Percentiles rank a stretch among this genome's conserved stretches.
Evolutionary conservation across 2,888 invertebrate genomes (phyloP).

Genomic region (Junonia oenone): DNA sequence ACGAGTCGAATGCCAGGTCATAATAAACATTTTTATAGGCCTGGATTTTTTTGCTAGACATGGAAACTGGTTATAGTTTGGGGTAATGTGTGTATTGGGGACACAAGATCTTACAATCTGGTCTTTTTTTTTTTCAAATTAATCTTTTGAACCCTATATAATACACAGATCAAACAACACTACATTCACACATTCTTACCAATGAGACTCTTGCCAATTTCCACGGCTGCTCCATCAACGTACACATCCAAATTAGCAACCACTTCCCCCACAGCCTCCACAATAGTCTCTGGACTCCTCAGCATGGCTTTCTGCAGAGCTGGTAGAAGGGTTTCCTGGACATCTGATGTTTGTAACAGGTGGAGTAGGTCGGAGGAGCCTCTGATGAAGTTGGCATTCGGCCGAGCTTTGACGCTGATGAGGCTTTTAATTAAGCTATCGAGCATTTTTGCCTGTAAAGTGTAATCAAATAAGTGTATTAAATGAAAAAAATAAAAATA

Average conservation of each 20-base stretch:
- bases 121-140: no score
- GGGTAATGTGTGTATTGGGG: no score
- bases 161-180: background rate
- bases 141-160: no score
- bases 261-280: conserved; percentile 89
- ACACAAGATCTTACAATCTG: no score
- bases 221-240: conserved; percentile 87
- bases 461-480: no score
- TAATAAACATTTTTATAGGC: no score
- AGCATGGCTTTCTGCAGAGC: conserved; percentile 94
- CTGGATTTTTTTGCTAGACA: no score
- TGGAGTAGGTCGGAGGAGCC: conserved; percentile 84
- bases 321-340: conserved; percentile 87
- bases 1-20: no score
- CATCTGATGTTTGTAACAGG: conserved; percentile 82
- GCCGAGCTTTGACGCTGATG: conserved; percentile 87
- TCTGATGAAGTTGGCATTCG: conserved; percentile 83
- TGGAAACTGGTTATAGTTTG: no score
- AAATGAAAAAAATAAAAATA: no score
- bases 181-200: conserved; percentile 60
- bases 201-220: conserved; percentile 90
- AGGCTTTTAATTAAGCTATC: conserved; percentile 88
- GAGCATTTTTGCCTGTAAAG: conserved; percentile 78
- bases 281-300: conserved; percentile 94
- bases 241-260: conserved; percentile 85